Evolutionary conservation across 2,797 vertebrate species (phyloP).

Genomic region (Glyptemys insculpta): DNA sequence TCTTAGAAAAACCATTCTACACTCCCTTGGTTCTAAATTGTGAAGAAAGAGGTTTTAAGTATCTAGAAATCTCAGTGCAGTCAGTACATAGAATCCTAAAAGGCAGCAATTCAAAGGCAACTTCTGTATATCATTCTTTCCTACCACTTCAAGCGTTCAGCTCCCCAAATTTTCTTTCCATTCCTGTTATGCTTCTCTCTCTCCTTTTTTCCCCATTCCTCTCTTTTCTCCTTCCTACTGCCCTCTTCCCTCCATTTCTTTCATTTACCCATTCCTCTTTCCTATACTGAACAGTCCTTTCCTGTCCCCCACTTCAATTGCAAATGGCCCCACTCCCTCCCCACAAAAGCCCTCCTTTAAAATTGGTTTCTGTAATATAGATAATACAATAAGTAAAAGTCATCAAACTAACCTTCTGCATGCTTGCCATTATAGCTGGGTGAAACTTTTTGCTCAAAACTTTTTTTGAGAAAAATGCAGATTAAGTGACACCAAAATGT

Average conservation of each 20-base stretch:
- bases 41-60: background rate
- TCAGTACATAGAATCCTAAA: background rate
- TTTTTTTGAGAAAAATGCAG: background rate
- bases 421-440: background rate
- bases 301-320: background rate
- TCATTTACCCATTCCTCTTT: background rate
- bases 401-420: background rate
- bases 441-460: background rate
- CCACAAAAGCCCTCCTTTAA: background rate
- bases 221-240: background rate
- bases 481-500: background rate
- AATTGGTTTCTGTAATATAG: background rate
- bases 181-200: background rate
- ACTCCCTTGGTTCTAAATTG: background rate
- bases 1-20: conserved; percentile 32
- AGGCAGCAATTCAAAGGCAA: background rate
- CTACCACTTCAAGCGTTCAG: background rate
- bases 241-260: background rate
- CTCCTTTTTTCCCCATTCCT: background rate
- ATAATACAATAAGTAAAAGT: background rate
- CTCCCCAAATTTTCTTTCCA: background rate
- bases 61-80: background rate
- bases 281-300: background rate
- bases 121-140: background rate
- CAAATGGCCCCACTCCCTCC: background rate